Percentiles rank a stretch among this genome's conserved stretches.
phyloP scores from a whole-genome alignment of 2,888 invertebrate genomes.

The Plagiodera versicolora region DNA sequence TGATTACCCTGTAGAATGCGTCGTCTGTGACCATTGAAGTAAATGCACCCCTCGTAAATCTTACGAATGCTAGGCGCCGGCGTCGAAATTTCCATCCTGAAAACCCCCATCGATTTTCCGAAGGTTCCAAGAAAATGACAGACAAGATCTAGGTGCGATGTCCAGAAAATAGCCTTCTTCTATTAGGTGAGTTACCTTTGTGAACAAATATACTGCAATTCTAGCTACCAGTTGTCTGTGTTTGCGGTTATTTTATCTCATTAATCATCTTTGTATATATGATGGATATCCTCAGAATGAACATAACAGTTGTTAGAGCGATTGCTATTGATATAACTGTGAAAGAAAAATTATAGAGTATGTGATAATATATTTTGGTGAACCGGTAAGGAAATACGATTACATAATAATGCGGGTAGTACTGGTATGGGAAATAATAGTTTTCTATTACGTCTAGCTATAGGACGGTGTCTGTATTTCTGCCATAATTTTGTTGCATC shows the following conservation, averaged over 20 bases:
- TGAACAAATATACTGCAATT: neutral
- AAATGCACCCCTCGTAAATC: neutral
- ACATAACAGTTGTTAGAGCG: neutral
- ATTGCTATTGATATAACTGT: constrained; percentile 10
- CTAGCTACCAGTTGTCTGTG: neutral
- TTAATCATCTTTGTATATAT: neutral
- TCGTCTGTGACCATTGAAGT: no score
- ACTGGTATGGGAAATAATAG: neutral
- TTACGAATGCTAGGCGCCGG: constrained; percentile 10
- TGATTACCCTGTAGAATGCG: no score
- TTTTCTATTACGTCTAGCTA: no score
- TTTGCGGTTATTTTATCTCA: constrained; percentile 15
- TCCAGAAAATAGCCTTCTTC: constrained; percentile 39
- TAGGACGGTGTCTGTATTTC: no score
- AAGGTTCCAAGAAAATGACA: constrained; percentile 25
- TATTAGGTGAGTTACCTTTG: constrained; percentile 40
- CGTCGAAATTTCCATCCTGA: constrained; percentile 16
- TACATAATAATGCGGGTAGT: neutral
- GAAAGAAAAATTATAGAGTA: constrained; percentile 9
- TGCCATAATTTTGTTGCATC: no score
- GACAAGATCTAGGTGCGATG: constrained; percentile 36
- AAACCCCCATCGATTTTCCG: constrained; percentile 25
- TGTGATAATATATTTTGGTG: constrained; percentile 10
- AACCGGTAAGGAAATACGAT: neutral
- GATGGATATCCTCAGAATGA: neutral